phyloP scores from a whole-genome alignment of 2,797 vertebrate species.

The Mus minutoides region DNA sequence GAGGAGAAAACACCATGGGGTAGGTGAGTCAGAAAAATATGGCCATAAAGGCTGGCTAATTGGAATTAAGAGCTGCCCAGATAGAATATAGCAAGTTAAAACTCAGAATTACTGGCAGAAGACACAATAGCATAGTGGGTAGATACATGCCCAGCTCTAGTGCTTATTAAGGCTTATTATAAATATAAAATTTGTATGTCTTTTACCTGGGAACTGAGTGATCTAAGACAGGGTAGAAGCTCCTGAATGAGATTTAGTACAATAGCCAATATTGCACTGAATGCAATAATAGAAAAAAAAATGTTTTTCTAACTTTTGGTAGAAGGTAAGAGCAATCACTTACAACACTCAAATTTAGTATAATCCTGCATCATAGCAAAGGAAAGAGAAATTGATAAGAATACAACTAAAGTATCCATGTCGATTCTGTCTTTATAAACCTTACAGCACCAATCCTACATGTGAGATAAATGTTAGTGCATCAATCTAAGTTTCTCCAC shows the following conservation, averaged over 20 bases:
- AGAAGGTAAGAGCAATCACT: not conserved
- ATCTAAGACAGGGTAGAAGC: not conserved
- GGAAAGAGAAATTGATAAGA: not conserved
- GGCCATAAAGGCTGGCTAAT: not conserved
- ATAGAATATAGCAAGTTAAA: not conserved
- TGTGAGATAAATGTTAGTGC: not conserved
- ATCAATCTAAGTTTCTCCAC: not conserved
- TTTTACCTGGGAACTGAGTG: not conserved
- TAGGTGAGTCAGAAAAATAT: not conserved
- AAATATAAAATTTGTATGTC: not conserved
- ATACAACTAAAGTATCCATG: not conserved
- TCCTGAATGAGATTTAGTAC: no score
- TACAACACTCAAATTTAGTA: not conserved
- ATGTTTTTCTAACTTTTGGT: not conserved
- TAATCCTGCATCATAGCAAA: not conserved
- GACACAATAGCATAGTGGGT: not conserved
- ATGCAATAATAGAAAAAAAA: not conserved
- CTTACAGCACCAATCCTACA: not conserved
- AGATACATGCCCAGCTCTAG: not conserved
- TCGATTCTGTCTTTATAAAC: not conserved
- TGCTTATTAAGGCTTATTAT: not conserved
- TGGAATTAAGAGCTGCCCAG: not conserved
- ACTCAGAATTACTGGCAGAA: not conserved
- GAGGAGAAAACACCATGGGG: not conserved
- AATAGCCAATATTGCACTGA: not conserved